Evolutionary conservation across 2,113 vertebrate genomes (phyloP).

Genomic region (Oncorhynchus mykiss): DNA sequence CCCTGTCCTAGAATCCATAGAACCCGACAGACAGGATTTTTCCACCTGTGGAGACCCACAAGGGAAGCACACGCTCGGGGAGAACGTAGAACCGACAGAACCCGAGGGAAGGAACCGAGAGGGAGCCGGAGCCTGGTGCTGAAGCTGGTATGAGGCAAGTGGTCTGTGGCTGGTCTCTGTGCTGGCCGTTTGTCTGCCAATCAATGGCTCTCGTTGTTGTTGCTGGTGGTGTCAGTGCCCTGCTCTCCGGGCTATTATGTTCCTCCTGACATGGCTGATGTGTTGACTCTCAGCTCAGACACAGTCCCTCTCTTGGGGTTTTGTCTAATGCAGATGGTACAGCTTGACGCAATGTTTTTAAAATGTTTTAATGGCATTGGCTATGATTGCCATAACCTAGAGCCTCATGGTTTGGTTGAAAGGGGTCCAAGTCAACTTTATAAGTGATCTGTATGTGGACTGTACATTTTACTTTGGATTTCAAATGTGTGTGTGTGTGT

Average conservation of each 20-base stretch:
- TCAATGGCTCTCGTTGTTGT: conserved; percentile 63
- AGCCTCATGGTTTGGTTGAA: conserved; percentile 21
- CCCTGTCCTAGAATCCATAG: conserved; percentile 27
- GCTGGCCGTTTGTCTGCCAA: conserved; percentile 55
- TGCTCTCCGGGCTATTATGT: conserved; percentile 23
- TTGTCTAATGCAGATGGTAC: conserved; percentile 57
- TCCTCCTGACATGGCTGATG: conserved; percentile 46
- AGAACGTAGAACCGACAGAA: conserved; percentile 18
- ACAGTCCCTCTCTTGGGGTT: conserved; percentile 45
- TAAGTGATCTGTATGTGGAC: too few species aligned
- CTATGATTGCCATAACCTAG: conserved; percentile 11
- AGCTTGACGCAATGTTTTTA: conserved; percentile 45
- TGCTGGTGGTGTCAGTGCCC: conserved; percentile 52
- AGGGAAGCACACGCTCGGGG: conserved; percentile 23
- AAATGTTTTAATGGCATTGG: conserved; percentile 21
- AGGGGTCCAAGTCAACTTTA: conserved; percentile 21
- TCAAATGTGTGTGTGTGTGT: conserved; percentile 28
- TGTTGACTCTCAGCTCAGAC: conserved; percentile 35
- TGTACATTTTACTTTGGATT: too few species aligned
- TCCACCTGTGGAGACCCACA: conserved; percentile 5
- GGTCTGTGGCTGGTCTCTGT: conserved; percentile 39
- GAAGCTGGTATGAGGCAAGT: conserved; percentile 78
- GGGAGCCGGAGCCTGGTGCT: conserved; percentile 63
- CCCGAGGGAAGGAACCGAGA: conserved; percentile 23
- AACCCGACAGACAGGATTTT: conserved; percentile 23